A percentile compares a stretch with the other conserved stretches of the same genome.
Evolutionary conservation across 2,113 vertebrate genomes (phyloP).

Genomic region (Dipodomys ordii): DNA sequence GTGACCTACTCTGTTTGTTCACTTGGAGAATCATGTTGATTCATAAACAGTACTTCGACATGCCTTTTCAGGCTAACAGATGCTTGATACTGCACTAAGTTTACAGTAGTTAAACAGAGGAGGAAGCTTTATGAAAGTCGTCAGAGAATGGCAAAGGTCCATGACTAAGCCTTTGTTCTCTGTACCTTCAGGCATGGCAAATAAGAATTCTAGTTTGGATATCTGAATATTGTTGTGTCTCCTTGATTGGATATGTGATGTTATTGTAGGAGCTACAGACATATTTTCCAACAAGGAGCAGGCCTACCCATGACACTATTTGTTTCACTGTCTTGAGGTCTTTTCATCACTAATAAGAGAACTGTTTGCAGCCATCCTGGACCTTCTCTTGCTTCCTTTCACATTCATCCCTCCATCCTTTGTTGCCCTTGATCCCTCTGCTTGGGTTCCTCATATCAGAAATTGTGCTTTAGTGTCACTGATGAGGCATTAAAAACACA

Average conservation of each 20-base stretch:
- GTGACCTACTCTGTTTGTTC: not conserved
- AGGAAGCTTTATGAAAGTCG: not conserved
- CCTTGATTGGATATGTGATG: not conserved
- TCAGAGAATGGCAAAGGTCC: conserved; percentile 1
- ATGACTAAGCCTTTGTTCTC: not conserved
- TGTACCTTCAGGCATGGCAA: not conserved
- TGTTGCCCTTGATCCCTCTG: not conserved
- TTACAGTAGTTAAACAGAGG: not conserved
- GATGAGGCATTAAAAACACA: not conserved
- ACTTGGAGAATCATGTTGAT: not conserved
- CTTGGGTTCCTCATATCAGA: not conserved
- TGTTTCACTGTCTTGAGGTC: not conserved
- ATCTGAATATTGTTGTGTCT: not conserved
- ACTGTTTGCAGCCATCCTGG: not conserved
- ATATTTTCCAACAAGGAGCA: not conserved
- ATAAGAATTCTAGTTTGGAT: not conserved
- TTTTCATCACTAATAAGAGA: not conserved
- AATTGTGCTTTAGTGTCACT: not conserved
- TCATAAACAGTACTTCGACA: not conserved
- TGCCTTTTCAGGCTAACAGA: not conserved
- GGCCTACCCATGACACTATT: not conserved
- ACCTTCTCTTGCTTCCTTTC: not conserved
- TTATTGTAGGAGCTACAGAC: not conserved
- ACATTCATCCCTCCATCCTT: not conserved
- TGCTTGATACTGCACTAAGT: not conserved